A percentile compares a stretch with the other conserved stretches of the same genome.
These are phyloP conservation scores for Seriola rivoliana DNA, from an alignment of 2,113 vertebrate genomes.

Conservation along the genomic window DNA sequence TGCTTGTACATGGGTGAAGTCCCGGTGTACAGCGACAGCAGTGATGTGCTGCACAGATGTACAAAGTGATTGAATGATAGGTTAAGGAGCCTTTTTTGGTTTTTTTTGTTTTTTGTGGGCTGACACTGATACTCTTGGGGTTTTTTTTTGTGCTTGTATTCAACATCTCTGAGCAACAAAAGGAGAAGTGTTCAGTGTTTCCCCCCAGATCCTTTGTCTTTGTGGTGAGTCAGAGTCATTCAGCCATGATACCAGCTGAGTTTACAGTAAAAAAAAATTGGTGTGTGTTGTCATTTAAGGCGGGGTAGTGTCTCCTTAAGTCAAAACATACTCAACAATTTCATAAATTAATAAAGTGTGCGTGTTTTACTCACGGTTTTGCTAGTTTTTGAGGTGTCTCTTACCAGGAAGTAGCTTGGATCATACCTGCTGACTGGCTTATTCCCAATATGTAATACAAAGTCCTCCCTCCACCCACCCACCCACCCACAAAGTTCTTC, in stretches of 20 bases:
- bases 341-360: neutral
- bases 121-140: neutral
- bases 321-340: neutral
- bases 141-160: neutral
- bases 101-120: neutral
- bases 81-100: neutral
- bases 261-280: neutral
- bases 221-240: conserved; percentile 45
- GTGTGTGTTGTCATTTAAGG: neutral
- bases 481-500: too few relatives aligned
- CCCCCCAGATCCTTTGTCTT: neutral
- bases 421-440: too few relatives aligned
- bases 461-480: too few relatives aligned
- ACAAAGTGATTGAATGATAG: neutral
- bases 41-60: neutral
- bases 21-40: neutral
- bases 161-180: neutral
- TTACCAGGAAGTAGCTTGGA: neutral
- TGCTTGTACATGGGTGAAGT: neutral
- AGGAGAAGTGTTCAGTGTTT: conserved; percentile 2
- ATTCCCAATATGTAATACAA: too few relatives aligned
- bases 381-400: neutral
- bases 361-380: neutral
- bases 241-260: conserved; percentile 18
- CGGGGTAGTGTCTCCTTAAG: neutral